A percentile compares a stretch with the other conserved stretches of the same genome.
Conservation (phyloP, 2,888 invertebrate genomes). For the Xanthia icteritia region DNA sequence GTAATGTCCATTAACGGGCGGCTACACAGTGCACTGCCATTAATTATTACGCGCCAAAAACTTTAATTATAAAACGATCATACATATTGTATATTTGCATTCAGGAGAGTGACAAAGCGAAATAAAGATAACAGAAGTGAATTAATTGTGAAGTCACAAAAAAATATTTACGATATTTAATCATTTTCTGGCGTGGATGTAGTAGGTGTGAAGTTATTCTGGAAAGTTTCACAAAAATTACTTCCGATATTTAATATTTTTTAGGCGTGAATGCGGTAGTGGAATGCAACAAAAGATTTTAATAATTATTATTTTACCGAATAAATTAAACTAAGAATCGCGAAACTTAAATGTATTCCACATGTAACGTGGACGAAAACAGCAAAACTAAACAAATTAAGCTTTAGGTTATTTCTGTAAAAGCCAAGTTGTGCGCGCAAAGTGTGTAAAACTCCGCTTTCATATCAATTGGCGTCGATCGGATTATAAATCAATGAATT, state of each 20-base stretch:
- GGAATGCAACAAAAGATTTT: neutral
- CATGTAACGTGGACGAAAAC: neutral
- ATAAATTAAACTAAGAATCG: neutral
- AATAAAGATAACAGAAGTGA: neutral
- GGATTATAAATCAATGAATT: neutral
- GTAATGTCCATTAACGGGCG: neutral
- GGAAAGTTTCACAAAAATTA: neutral
- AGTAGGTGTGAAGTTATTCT: neutral
- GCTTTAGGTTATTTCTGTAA: neutral
- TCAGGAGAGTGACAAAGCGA: neutral
- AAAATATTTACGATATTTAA: neutral
- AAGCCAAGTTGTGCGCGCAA: neutral
- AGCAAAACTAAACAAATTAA: neutral
- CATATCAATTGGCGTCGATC: neutral
- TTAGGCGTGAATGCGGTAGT: too few relatives aligned
- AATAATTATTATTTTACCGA: neutral
- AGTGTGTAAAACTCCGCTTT: neutral
- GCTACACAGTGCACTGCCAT: conserved; percentile 18
- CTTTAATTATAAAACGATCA: conserved; percentile 1
- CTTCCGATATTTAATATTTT: neutral
- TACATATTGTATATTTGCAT: neutral
- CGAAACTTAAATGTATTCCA: neutral
- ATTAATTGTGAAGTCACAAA: too few relatives aligned
- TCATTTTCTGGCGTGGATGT: neutral
- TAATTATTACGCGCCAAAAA: conserved; percentile 29